Evolutionary conservation across 2,797 vertebrate genomes (phyloP).

Genomic region (Gadopsis bispinosus): DNA sequence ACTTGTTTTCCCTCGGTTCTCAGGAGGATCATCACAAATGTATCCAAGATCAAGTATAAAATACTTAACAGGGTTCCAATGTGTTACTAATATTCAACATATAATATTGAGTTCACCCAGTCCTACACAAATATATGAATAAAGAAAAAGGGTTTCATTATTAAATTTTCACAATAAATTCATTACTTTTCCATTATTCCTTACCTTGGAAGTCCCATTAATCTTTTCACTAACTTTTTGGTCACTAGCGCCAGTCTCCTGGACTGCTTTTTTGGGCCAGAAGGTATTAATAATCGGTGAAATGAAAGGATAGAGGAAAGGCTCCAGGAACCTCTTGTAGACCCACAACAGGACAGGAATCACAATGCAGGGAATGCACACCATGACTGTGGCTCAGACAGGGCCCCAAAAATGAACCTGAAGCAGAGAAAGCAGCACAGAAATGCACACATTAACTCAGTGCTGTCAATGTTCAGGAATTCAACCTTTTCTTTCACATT

Average conservation of each 20-base stretch:
- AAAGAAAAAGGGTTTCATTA: not conserved
- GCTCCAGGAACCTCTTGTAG: conserved; percentile 97
- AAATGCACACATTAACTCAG: no score
- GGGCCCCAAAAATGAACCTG: conserved; percentile 18
- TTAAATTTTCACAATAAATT: not conserved
- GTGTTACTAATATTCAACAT: not conserved
- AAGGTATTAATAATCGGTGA: conserved; percentile 88
- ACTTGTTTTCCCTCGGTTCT: no score
- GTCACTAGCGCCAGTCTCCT: conserved; percentile 62
- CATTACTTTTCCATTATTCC: not conserved
- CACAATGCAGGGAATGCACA: conserved; percentile 97
- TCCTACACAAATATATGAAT: not conserved
- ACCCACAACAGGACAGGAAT: conserved; percentile 96
- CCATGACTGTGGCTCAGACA: conserved; percentile 84
- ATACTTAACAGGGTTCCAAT: not conserved
- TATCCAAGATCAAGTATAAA: not conserved
- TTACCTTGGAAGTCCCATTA: conserved; percentile 78
- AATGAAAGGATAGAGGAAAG: conserved; percentile 91
- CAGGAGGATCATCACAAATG: not conserved
- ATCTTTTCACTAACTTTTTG: conserved; percentile 62
- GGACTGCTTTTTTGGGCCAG: conserved; percentile 86
- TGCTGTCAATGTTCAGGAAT: no score
- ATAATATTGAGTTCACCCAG: not conserved
- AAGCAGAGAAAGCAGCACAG: conserved; percentile 5
- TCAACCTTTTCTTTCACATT: no score